Evolutionary conservation across 2,113 vertebrate genomes (phyloP), one percentile per base, ranked within the genome.

Genomic region (Anoplopoma fimbria): DNA sequence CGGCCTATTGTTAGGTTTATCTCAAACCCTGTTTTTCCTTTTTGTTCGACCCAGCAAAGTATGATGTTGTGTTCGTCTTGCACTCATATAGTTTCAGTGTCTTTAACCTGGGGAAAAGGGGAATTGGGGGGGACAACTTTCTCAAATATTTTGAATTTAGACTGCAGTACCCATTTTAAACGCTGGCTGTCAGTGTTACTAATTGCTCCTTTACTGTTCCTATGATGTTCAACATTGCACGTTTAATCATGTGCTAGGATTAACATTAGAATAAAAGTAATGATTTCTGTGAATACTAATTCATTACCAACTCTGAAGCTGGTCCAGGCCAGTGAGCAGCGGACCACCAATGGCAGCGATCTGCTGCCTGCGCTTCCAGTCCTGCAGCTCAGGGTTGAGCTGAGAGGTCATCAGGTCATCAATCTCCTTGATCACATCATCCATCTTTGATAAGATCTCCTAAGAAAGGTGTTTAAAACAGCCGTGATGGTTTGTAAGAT

Each of bases 351-450:
- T 98, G 94, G 96, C 97, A 38, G 97, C 96, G 0, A 99, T 95
- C 89, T 99, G 98, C 92, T 99, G 98, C 67, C 97, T 83, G 9
- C 97, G 95, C 83, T 97, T 99, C 98, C 98, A 99, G 87, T 98
- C 97, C 57, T 95, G 95, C 55, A 99, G 95, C 89, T 99, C 97
- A 3, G 97, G 97, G 17, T 89, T 93, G 57, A 99, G 96, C 95
- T 96, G 95, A 85, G 93, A 96, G 80, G 92, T 96, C 94, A 96
- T 92, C n/a, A 99, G 88, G 69, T 95, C 86, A 9, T 99, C 97
- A 0, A 97, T 96, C 87, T 99, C 97, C 38, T 96, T 96, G 73
- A 99, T 95, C 79, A 99, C 96, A 9, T 97, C 95, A 4, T 93
- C 95, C 90, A 98, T 97, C 92, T 99, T 99, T 63, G 93, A 93